These are phyloP conservation scores for Diploscapter pachys DNA, from an alignment of 1,140 invertebrate genomes.

Conservation along the genomic window DNA sequence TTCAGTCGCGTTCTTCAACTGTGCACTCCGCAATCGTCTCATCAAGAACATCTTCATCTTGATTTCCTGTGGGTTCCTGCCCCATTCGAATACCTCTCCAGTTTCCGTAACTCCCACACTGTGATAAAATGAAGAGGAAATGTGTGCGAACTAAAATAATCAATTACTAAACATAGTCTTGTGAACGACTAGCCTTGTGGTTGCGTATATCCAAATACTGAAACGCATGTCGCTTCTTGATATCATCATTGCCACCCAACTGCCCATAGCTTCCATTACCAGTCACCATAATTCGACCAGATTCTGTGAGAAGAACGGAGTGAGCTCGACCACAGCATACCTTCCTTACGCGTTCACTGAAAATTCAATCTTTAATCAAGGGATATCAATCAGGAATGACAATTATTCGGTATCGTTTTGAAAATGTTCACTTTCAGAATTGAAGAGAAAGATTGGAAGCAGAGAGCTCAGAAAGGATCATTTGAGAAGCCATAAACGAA, in stretches of 20 bases:
- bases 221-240: constrained; percentile 17
- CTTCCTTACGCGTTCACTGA: background rate
- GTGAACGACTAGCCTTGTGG: constrained; percentile 1
- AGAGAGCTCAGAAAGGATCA: too few relatives aligned
- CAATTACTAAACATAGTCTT: background rate
- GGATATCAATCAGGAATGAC: too few relatives aligned
- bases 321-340: constrained; percentile 30
- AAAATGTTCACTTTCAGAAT: too few relatives aligned
- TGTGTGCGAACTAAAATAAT: background rate
- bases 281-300: constrained; percentile 16
- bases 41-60: constrained; percentile 37
- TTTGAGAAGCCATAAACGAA: too few relatives aligned
- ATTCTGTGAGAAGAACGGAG: constrained; percentile 19
- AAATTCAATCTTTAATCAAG: too few relatives aligned
- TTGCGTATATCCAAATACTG: constrained; percentile 1
- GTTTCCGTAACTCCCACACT: constrained; percentile 24
- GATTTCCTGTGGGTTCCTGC: constrained; percentile 32
- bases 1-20: constrained; percentile 17
- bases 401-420: too few relatives aligned
- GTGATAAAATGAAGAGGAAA: constrained; percentile 28
- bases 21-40: constrained; percentile 19
- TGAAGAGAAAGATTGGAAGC: too few relatives aligned
- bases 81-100: constrained; percentile 31
- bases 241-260: constrained; percentile 24
- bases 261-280: constrained; percentile 30